A percentile compares a stretch with the other conserved stretches of the same genome.
These are phyloP conservation scores for Darevskia nairensis DNA, from an alignment of 2,797 vertebrate species.

Conservation along the genomic window DNA sequence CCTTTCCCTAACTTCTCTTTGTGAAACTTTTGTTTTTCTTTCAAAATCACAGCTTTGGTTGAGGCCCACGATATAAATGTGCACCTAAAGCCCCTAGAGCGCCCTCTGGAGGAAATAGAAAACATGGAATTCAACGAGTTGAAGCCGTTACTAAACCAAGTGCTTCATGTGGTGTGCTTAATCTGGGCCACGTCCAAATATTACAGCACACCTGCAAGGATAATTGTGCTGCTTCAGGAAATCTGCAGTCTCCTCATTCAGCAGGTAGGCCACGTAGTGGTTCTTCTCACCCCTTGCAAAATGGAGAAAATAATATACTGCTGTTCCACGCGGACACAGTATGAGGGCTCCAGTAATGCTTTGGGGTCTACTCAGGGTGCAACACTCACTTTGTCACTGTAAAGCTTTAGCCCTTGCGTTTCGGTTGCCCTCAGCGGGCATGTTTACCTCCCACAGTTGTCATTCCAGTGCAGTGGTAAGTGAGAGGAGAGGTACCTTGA, in stretches of 20 bases:
- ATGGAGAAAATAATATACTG: not conserved
- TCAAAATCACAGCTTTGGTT: conserved; percentile 79
- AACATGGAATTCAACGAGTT: conserved; percentile 83
- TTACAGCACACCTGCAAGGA: conserved; percentile 82
- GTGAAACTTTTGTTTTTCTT: not conserved
- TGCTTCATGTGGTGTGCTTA: conserved; percentile 90
- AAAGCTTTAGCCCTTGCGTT: not conserved
- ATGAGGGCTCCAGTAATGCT: not conserved
- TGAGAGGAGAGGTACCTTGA: not conserved
- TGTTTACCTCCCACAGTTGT: not conserved
- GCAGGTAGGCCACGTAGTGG: conserved; percentile 72
- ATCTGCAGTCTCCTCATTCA: conserved; percentile 93
- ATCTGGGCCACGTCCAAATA: conserved; percentile 87
- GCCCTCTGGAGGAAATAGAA: conserved; percentile 83
- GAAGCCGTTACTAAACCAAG: conserved; percentile 77
- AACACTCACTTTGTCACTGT: not conserved
- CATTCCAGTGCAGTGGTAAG: not conserved
- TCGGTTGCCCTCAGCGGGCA: not conserved
- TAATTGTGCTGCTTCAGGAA: conserved; percentile 90
- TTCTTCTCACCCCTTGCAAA: conserved; percentile 6
- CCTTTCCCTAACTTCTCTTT: not conserved
- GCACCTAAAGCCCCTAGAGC: conserved; percentile 84
- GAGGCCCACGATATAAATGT: conserved; percentile 87
- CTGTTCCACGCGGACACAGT: not conserved
- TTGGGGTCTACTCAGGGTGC: not conserved